Evolutionary conservation across 2,113 vertebrate species (phyloP).

Genomic region (Lonchura striata): DNA sequence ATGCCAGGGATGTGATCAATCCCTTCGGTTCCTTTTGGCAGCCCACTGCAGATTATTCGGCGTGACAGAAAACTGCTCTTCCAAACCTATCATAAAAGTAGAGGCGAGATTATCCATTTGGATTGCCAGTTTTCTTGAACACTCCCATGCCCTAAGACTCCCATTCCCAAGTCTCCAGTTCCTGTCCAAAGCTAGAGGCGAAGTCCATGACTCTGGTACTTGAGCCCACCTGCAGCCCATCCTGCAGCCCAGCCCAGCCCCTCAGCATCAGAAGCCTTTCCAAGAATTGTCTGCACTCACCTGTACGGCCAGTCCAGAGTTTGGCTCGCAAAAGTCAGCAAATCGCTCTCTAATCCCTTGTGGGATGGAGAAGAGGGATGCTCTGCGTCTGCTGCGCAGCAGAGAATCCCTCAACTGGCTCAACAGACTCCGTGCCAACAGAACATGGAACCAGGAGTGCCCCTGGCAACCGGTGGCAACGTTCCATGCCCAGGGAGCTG

Average conservation of each 20-base stretch:
- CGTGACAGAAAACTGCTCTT: too few species aligned
- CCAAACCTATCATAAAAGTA: too few species aligned
- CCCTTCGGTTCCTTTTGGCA: neutral
- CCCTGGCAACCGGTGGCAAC: neutral
- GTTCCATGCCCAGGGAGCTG: neutral
- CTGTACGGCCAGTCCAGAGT: neutral
- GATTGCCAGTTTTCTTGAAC: too few species aligned
- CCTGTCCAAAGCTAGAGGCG: too few species aligned
- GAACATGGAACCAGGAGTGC: neutral
- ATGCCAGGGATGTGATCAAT: neutral
- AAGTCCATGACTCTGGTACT: too few species aligned
- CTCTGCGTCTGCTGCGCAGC: neutral
- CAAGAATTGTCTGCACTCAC: neutral
- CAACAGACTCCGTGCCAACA: neutral
- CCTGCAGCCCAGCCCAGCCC: neutral
- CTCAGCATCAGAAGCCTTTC: neutral
- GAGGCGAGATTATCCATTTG: too few species aligned
- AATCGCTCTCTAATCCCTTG: fast-evolving
- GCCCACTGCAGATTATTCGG: neutral
- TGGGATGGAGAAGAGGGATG: neutral
- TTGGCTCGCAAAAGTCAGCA: neutral
- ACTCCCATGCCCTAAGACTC: too few species aligned
- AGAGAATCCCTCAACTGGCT: neutral
- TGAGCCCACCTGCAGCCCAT: too few species aligned
- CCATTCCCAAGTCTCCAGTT: too few species aligned